These are phyloP conservation scores for Amiota minor DNA, from an alignment of 2,888 invertebrate genomes.

Conservation along the genomic window DNA sequence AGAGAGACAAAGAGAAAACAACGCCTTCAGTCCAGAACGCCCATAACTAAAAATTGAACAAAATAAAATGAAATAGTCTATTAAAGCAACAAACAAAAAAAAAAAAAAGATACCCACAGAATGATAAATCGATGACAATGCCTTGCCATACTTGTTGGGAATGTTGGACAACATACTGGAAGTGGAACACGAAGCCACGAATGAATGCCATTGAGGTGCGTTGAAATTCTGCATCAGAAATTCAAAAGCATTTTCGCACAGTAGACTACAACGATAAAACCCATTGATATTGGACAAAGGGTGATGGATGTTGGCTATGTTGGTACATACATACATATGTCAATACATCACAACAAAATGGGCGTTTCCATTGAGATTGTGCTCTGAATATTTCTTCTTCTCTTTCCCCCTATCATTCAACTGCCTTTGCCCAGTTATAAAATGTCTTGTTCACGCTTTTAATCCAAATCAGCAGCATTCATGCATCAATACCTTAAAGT, in stretches of 20 bases:
- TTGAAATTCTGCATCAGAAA: constrained; percentile 65
- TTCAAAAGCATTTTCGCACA: constrained; percentile 60
- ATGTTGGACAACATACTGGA: too few species aligned
- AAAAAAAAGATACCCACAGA: background rate
- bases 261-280: background rate
- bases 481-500: constrained; percentile 28
- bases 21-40: constrained; percentile 33
- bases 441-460: background rate
- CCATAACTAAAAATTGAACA: constrained; percentile 25
- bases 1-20: constrained; percentile 36
- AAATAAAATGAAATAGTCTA: constrained; percentile 29
- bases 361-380: constrained; percentile 1
- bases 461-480: constrained; percentile 15
- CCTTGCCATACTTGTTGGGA: background rate
- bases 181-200: background rate
- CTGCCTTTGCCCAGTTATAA: background rate
- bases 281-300: too few species aligned
- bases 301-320: constrained; percentile 40
- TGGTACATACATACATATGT: constrained; percentile 45
- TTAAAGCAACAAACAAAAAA: constrained; percentile 10
- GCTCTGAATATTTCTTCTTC: background rate
- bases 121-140: constrained; percentile 34
- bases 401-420: background rate
- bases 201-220: constrained; percentile 63
- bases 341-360: constrained; percentile 6